phyloP scores from a whole-genome alignment of 1,140 invertebrate species.

The Meteorus sp. region DNA sequence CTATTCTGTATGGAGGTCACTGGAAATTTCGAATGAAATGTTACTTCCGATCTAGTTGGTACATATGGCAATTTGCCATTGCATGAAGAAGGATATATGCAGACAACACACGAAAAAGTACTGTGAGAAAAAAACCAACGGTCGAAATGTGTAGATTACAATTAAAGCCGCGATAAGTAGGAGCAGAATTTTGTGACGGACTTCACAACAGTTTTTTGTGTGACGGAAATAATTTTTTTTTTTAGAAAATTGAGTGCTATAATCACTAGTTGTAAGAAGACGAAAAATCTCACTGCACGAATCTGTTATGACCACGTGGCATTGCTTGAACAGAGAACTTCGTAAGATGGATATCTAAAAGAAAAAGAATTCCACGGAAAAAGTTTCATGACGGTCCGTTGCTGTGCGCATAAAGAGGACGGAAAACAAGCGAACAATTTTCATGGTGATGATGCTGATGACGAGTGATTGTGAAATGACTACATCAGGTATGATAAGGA shows the following conservation, averaged over 20 bases:
- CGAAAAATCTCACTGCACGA: too few species aligned
- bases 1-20: slow-evolving; percentile 24
- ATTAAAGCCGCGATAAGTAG: not conserved
- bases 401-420: too few species aligned
- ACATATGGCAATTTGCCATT: slow-evolving; percentile 23
- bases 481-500: too few species aligned
- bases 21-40: slow-evolving; percentile 26
- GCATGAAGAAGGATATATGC: not conserved
- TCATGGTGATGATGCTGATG: too few species aligned
- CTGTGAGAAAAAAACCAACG: not conserved
- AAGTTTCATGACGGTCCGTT: not conserved
- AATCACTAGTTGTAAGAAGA: not conserved
- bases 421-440: too few species aligned
- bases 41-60: slow-evolving; percentile 21
- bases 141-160: not conserved
- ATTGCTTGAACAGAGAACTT: not conserved
- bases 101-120: slow-evolving; percentile 5
- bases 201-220: not conserved
- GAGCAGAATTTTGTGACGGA: slow-evolving; percentile 1
- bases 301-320: not conserved
- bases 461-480: too few species aligned
- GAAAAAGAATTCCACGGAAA: not conserved
- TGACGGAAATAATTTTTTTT: too few species aligned
- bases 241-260: too few species aligned
- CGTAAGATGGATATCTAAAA: not conserved